Evolutionary conservation across 2,888 invertebrate species (phyloP), one percentile per base, ranked within the genome.

Genomic region (Odiellus spinosus): DNA sequence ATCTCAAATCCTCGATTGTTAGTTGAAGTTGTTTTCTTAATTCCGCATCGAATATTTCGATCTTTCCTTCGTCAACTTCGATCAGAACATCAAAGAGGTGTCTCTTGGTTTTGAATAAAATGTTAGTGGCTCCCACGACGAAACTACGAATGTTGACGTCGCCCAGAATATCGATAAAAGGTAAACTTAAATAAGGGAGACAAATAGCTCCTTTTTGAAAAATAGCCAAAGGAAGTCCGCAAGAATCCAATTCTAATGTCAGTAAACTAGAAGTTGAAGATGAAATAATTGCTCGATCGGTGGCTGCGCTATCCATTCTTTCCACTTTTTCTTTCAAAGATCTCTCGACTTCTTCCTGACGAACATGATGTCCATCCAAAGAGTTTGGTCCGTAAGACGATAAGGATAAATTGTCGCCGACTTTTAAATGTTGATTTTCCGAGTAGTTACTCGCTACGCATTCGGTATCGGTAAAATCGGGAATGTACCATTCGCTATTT

Each of bases 71-170:
- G 63, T 84, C 86, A 26, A 78, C 77, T 70, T 91, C 91, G 2
- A 98, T 78, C 46, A 95, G 68, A 15, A 90, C 86, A 67, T 98
- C 96, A 52, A 87, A 82, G 43, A 93, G 68, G 60, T 91, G 84
- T 52, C 82, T 76, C 62, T 91, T 91, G 65, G 95, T 95, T 64
- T 88, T 87, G 64, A 96, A 98, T 34, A 98, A 71, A n/a, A 91
- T 82, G 71, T 98, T 98, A 14, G 95, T 95, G n/a, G 95, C 95
- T 35, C 98, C 96, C 49, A 93, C 83, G 40, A 91, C 73, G 67
- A 71, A 74, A 14, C 73, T 70, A 33, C 70, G 59, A 6, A 93
- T 86, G 57, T 84, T 83, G 3, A 82, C 75, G 65, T 93, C 88
- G 43, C 79, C 78, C 46, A 98, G 68, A 47, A 91, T 70, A 69